Percentiles rank a stretch among this genome's conserved stretches.
Evolutionary conservation across 1,140 invertebrate species (phyloP).

Genomic region (Orchestia grillus): DNA sequence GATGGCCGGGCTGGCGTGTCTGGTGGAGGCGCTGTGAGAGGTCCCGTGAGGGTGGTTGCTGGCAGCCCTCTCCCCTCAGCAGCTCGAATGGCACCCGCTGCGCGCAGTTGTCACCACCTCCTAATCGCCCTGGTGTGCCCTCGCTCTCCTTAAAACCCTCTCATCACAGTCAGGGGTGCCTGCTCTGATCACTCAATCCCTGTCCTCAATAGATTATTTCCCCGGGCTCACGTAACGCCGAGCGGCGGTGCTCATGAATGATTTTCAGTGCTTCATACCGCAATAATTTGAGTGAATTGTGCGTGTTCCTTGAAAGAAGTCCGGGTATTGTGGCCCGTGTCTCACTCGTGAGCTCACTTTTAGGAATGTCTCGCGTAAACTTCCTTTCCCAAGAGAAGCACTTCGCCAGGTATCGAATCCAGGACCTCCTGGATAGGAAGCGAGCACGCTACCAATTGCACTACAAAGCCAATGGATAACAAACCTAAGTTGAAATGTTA

Average conservation of each 20-base stretch:
- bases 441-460: no score
- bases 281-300: not conserved
- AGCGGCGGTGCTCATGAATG: not conserved
- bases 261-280: not conserved
- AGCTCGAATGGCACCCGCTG: constrained; percentile 8
- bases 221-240: not conserved
- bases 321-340: no score
- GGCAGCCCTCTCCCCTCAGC: not conserved
- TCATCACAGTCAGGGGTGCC: not conserved
- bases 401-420: no score
- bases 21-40: not conserved
- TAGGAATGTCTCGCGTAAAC: no score
- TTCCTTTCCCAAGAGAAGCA: no score
- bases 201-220: not conserved
- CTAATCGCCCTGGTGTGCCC: not conserved
- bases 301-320: no score
- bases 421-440: no score
- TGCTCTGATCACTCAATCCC: not conserved
- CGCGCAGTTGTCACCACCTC: not conserved
- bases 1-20: not conserved
- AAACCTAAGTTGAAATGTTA: no score
- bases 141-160: not conserved
- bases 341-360: no score
- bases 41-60: constrained; percentile 16
- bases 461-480: no score